Base-by-base conservation (phyloP, 2,888 invertebrate genomes). In the Schizotus pectinicornis region DNA sequence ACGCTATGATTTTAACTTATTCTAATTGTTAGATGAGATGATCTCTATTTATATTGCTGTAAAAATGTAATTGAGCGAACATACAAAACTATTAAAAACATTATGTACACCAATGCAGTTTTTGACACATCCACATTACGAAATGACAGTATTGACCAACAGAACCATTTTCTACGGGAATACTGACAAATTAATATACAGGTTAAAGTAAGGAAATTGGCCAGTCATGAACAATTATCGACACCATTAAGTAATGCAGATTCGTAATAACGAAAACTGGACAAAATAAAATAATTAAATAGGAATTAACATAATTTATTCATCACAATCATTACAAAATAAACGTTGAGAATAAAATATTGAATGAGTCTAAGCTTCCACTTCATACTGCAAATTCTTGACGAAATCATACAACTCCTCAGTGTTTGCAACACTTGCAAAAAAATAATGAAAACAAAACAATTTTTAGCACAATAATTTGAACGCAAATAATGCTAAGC, bases 261-360 rank as follows among this genome's bases (percentile, higher is more conserved):
- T 31, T 47, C 42, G 43, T 41, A 31, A 48, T 42, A 58, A 60
- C 61, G 55, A 52, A 57, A 65, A 61, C 54, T 56, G 56, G 50
- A 56, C 50, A 66, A 66, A 56, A 67, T 62, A 67, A 48, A 61
- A 41, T 45, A 41, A 48, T 49, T 46, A 50, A 56, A 60, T 56
- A 59, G 57, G 63, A 65, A 65, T 61, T 56, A 61, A 62, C 49
- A 68, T 66, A 71, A 69, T 72, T 74, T 74, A 74, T 73, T 74
- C 69, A 72, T 74, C 73, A 74, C 73, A 73, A 70, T 74, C 70
- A 74, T 67, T 73, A 74, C 72, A 73, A 72, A 72, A 72, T 70
- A 63, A 73, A 61, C 65, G 59, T 64, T 71, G 65, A 67, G 70
- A 71, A 71, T 69, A 69, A 70, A 72, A 64, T 68, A 70, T 64